A percentile compares a stretch with the other conserved stretches of the same genome.
Conservation (phyloP, 2,113 vertebrate genomes). For the Cinclus mexicanus region DNA sequence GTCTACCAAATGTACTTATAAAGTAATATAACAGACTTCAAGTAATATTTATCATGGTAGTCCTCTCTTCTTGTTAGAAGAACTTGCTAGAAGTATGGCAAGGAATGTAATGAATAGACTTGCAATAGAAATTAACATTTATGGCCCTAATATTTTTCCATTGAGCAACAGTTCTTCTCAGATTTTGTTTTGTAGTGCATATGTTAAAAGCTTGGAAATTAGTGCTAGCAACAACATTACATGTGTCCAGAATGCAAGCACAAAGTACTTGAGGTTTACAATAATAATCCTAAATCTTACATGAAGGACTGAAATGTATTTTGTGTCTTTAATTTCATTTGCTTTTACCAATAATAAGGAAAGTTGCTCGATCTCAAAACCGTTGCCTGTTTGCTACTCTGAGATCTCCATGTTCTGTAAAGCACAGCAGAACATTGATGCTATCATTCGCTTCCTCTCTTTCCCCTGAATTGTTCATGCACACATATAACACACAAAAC, state of each 20-base stretch:
- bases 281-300: not conserved
- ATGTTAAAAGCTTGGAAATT: not conserved
- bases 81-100: not conserved
- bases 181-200: not conserved
- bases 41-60: not conserved
- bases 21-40: not conserved
- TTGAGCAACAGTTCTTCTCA: not conserved
- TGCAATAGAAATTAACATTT: not conserved
- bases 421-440: not conserved
- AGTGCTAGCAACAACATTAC: not conserved
- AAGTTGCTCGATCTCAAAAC: not conserved
- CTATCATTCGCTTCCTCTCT: not conserved
- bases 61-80: not conserved
- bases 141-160: not conserved
- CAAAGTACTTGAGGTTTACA: not conserved
- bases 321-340: not conserved
- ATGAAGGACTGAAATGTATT: not conserved
- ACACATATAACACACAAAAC: not conserved
- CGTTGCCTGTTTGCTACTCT: not conserved
- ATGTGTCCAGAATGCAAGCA: not conserved
- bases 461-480: rapidly evolving
- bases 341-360: not conserved
- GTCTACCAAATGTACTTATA: not conserved
- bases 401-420: not conserved
- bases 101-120: not conserved